Evolutionary conservation across 2,888 invertebrate genomes (phyloP).

Genomic region (Eurytoma adleriae): DNA sequence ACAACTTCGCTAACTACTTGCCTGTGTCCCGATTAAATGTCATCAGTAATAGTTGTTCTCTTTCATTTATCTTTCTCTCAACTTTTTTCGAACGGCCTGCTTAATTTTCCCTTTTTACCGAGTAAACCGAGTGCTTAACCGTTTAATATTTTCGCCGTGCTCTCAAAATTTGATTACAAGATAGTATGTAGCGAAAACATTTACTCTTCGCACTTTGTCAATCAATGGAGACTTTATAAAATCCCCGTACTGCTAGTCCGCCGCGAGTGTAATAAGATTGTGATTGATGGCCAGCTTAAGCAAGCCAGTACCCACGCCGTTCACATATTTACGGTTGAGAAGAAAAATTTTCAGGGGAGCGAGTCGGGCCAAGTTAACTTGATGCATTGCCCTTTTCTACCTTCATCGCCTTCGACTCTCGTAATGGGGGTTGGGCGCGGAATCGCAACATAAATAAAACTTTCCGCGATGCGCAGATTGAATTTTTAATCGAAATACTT

Average conservation of each 20-base stretch:
- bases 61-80: no score
- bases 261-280: conserved; percentile 14
- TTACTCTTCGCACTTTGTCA: not conserved
- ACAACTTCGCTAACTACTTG: no score
- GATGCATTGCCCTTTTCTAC: conserved; percentile 6
- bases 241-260: not conserved
- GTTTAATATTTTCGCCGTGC: no score
- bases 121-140: no score
- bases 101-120: no score
- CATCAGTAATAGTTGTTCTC: no score
- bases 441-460: not conserved
- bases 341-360: conserved; percentile 9
- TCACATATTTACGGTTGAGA: conserved; percentile 17
- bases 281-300: conserved; percentile 33
- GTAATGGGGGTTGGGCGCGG: not conserved
- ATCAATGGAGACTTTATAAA: not conserved
- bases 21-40: no score
- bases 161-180: no score
- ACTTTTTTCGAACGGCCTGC: no score
- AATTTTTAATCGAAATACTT: not conserved
- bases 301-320: not conserved
- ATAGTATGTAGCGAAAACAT: no score
- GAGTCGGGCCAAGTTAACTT: not conserved
- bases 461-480: not conserved
- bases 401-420: not conserved